A percentile compares a stretch with the other conserved stretches of the same genome.
phyloP scores from a whole-genome alignment of 2,113 vertebrate genomes.

The Mormoops blainvillei region DNA sequence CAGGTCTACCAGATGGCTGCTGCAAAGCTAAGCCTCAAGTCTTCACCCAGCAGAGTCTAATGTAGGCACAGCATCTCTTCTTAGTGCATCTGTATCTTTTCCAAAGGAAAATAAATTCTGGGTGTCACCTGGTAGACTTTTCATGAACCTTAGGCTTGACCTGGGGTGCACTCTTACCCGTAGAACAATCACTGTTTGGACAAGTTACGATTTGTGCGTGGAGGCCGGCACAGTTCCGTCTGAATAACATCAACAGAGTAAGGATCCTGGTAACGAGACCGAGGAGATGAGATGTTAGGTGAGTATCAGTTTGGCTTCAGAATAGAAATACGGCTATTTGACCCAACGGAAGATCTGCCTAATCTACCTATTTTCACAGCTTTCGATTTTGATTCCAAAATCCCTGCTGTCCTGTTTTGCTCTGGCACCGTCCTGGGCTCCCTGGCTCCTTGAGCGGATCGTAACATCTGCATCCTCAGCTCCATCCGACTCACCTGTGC shows the following conservation, averaged over 20 bases:
- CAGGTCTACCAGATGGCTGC: not conserved
- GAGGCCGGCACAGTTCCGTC: not conserved
- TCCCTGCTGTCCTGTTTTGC: not conserved
- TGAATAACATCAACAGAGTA: not conserved
- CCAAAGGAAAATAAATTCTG: not conserved
- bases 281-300: not conserved
- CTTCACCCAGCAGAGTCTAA: not conserved
- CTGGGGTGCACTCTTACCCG: not conserved
- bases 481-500: rapidly evolving
- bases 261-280: not conserved
- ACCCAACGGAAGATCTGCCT: not conserved
- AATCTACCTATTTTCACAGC: not conserved
- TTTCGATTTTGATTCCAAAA: not conserved
- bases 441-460: no score
- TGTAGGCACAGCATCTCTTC: not conserved
- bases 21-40: not conserved
- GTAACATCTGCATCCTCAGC: no score
- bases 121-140: not conserved
- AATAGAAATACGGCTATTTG: not conserved
- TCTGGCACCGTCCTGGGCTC: no score
- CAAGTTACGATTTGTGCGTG: not conserved
- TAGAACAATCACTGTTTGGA: not conserved
- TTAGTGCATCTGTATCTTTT: not conserved
- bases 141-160: not conserved
- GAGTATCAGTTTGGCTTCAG: not conserved